phyloP scores from a whole-genome alignment of 2,113 vertebrate genomes.

The Chloebia gouldiae region DNA sequence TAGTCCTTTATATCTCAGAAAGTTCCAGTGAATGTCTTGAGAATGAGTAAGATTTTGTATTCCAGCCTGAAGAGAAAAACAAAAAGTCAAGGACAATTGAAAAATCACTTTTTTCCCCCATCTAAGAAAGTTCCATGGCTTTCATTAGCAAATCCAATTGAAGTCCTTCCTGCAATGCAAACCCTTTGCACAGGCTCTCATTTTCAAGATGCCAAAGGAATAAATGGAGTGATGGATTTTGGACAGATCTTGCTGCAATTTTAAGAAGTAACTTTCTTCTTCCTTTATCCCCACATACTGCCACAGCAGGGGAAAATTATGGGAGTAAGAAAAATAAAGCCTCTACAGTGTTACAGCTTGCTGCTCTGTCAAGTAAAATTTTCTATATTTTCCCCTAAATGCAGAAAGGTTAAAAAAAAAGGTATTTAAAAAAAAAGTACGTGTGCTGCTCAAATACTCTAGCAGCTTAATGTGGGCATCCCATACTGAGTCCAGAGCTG shows the following conservation, averaged over 20 bases:
- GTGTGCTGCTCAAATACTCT: neutral
- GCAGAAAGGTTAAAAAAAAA: neutral
- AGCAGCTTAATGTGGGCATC: neutral
- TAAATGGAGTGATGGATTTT: constrained; percentile 5
- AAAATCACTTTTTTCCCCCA: neutral
- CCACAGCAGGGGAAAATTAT: neutral
- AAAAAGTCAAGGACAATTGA: neutral
- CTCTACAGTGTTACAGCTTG: neutral
- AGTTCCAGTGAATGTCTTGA: neutral
- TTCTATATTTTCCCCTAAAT: neutral
- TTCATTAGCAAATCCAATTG: neutral
- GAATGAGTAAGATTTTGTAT: constrained; percentile 11
- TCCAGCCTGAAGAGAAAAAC: neutral
- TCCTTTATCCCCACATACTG: neutral
- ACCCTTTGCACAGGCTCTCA: neutral
- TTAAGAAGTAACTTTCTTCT: neutral
- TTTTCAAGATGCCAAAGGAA: neutral
- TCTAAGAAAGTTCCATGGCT: neutral
- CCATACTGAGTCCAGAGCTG: neutral
- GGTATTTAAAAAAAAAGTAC: neutral
- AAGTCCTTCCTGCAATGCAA: neutral
- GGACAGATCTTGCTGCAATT: neutral
- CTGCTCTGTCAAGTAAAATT: neutral
- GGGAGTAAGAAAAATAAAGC: neutral
- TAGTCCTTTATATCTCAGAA: neutral